Evolutionary conservation across 2,113 vertebrate species (phyloP), one percentile per base, ranked within the genome.

Genomic region (Phrynosoma blainvillii): DNA sequence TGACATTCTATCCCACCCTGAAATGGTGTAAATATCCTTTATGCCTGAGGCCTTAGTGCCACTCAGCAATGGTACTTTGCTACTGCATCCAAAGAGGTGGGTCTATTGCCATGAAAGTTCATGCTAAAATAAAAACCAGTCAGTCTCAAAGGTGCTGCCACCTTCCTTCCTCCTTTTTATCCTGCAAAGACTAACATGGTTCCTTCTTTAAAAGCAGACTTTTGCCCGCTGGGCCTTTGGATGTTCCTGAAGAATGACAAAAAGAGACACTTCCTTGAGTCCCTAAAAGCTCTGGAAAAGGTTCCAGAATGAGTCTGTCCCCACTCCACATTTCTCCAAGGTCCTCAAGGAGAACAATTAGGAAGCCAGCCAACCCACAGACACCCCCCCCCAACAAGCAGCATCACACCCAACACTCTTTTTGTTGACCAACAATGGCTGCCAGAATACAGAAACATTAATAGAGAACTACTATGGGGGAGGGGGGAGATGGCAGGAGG

Each of bases 391-490:
- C 91, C n/a, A 40, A 90, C 91, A 90, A 90, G 90, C 85, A 87
- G 85, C 89, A 89, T 25, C 91, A 93, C 92, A 95, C 81, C 91
- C 73, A 80, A 56, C 87, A 87, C n/a, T 89, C 76, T 90, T 89
- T 95, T 97, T 97, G 96, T 97, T 96, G 95, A 94, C 65, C 83
- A 93, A 93, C 75, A 95, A 92, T 47, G 0, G 25, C 92, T 94
- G 95, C 93, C 96, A 93, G 95, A 95, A 82, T 93, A 96, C 96
- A 96, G 94, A 95, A 95, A 88, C 79, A 89, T 91, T 89, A 93
- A 93, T 92, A 95, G 94, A 95, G 93, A 94, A 92, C 91, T 95
- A 89, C 93, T 94, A 85, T 30, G 27, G 86, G 92, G 92, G 87
- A 91, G 84, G 89, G 93, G 81, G 23, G 23, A 68, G 84, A 12